These are phyloP conservation scores for Anguilla pacifica DNA, from an alignment of 2,797 vertebrate species.

Conservation along the genomic window DNA sequence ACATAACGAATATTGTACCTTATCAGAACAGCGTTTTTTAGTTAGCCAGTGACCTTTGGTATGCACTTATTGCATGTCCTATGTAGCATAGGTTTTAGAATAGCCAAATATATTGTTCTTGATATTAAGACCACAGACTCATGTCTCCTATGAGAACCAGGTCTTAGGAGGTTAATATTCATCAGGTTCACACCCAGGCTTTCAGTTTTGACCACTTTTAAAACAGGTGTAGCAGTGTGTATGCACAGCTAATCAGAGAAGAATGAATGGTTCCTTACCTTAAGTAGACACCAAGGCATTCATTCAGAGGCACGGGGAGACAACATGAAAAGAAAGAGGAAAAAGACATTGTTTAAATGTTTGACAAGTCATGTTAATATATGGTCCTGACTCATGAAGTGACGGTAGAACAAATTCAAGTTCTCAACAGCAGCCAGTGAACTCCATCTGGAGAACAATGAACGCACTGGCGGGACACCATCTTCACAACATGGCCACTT, in stretches of 20 bases:
- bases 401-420: neutral
- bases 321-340: neutral
- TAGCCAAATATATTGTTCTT: neutral
- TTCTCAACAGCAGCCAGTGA: neutral
- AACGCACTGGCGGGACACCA: neutral
- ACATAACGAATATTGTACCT: too few species aligned
- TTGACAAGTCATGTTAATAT: neutral
- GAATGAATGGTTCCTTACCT: neutral
- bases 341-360: conserved; percentile 1
- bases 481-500: neutral
- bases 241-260: neutral
- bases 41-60: too few species aligned
- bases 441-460: neutral
- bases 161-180: neutral
- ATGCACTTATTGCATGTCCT: neutral
- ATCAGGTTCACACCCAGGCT: neutral
- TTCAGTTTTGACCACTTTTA: neutral
- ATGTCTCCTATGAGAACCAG: neutral
- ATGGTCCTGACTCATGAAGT: neutral
- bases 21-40: too few species aligned
- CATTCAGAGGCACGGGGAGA: neutral
- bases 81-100: neutral
- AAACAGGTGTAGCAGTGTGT: neutral
- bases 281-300: neutral
- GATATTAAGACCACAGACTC: neutral